A percentile compares a stretch with the other conserved stretches of the same genome.
phyloP scores from a whole-genome alignment of 2,113 vertebrate species.

The Microtus pennsylvanicus region DNA sequence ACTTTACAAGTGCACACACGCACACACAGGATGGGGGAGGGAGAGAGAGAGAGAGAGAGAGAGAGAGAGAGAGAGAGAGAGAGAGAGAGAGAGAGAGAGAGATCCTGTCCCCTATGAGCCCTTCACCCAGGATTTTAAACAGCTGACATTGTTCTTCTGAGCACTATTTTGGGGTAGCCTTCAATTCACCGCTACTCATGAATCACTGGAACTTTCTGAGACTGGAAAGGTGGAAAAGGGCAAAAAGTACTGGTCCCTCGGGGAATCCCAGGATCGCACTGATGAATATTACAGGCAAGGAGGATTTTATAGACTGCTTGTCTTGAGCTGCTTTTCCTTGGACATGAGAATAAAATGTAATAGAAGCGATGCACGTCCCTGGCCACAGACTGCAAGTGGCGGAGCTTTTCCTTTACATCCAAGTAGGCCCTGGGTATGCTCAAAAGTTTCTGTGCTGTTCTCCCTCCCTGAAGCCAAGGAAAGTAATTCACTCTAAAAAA shows the following conservation, averaged over 20 bases:
- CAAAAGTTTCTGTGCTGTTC: neutral
- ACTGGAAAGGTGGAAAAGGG: neutral
- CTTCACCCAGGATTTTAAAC: conserved; percentile 68
- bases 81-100: neutral
- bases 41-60: no score
- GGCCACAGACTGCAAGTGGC: neutral
- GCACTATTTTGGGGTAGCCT: neutral
- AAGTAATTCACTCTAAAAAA: neutral
- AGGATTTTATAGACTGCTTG: conserved; percentile 70
- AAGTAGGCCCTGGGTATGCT: neutral
- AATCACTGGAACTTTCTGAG: conserved; percentile 50
- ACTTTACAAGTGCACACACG: neutral
- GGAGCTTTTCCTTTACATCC: neutral
- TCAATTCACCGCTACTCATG: conserved; percentile 38
- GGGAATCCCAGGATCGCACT: conserved; percentile 60
- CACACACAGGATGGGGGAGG: neutral
- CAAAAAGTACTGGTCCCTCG: neutral
- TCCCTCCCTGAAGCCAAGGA: neutral
- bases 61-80: no score
- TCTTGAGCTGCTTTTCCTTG: conserved; percentile 76
- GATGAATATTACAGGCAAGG: conserved; percentile 73
- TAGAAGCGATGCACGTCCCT: neutral
- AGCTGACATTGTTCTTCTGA: conserved; percentile 56
- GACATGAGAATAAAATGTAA: conserved; percentile 69
- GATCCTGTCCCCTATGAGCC: conserved; percentile 67